phyloP scores from a whole-genome alignment of 2,888 invertebrate species.

The Dusona sp. region DNA sequence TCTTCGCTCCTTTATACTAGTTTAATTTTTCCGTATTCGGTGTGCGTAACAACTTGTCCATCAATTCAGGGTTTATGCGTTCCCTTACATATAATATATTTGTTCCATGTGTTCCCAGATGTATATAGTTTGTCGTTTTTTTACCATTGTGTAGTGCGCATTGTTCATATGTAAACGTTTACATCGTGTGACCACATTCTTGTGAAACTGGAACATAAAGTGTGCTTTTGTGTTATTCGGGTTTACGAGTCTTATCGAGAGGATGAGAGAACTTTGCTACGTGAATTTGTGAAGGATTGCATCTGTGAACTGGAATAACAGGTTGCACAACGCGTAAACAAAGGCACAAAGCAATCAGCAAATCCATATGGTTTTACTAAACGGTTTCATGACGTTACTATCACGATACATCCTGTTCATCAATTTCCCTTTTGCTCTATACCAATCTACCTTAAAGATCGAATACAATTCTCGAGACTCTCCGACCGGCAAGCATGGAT shows the following conservation, averaged over 20 bases:
- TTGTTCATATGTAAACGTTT: slow-evolving; percentile 15
- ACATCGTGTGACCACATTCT: slow-evolving; percentile 23
- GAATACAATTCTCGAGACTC: not conserved
- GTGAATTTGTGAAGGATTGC: slow-evolving; percentile 28
- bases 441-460: not conserved
- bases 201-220: slow-evolving; percentile 48
- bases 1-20: not conserved
- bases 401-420: not conserved
- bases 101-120: not conserved
- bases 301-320: slow-evolving; percentile 5
- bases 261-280: slow-evolving; percentile 15
- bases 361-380: slow-evolving; percentile 4
- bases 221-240: slow-evolving; percentile 36
- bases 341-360: not conserved
- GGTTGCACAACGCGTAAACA: not conserved
- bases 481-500: not conserved
- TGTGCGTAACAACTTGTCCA: slow-evolving; percentile 32
- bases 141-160: no score
- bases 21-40: slow-evolving; percentile 13
- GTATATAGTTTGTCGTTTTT: slow-evolving; percentile 22
- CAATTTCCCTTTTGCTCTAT: not conserved
- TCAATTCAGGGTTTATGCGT: slow-evolving; percentile 21
- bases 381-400: slow-evolving; percentile 3
- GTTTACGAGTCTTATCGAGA: slow-evolving; percentile 53
- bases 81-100: slow-evolving; percentile 20